These are phyloP conservation scores for Noctua janthe DNA, from an alignment of 2,888 invertebrate species.

Conservation along the genomic window DNA sequence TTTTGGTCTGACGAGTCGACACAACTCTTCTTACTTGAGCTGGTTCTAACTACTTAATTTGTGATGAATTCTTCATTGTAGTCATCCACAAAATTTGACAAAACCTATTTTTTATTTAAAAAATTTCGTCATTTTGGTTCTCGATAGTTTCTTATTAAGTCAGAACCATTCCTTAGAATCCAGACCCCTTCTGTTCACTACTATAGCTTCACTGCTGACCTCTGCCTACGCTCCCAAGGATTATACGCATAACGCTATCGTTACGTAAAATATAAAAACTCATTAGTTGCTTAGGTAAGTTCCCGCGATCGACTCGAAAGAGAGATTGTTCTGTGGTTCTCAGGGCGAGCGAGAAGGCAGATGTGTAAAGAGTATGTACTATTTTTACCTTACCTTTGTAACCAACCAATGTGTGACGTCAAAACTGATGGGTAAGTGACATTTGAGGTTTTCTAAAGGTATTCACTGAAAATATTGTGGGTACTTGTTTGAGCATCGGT, in stretches of 20 bases:
- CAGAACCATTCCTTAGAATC: not conserved
- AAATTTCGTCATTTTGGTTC: not conserved
- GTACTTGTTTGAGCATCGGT: conserved; percentile 16
- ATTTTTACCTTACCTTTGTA: conserved; percentile 63
- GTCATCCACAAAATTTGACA: not conserved
- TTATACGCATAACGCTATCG: conserved; percentile 43
- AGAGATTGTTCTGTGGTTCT: conserved; percentile 64
- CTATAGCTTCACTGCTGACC: conserved; percentile 17
- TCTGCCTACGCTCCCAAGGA: conserved; percentile 56
- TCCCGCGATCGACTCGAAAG: conserved; percentile 60
- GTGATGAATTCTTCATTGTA: not conserved
- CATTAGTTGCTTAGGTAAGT: conserved; percentile 60
- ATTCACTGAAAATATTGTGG: conserved; percentile 49
- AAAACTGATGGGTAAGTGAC: conserved; percentile 54
- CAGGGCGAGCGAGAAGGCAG: conserved; percentile 58
- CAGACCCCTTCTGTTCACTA: not conserved
- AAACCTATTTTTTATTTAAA: not conserved
- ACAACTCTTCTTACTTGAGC: not conserved
- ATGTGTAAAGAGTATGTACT: conserved; percentile 54
- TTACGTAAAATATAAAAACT: conserved; percentile 65
- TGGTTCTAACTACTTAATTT: not conserved
- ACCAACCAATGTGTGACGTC: conserved; percentile 51
- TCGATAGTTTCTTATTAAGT: not conserved
- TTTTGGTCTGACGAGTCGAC: not conserved
- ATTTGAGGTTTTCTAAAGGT: conserved; percentile 38